A percentile compares a stretch with the other conserved stretches of the same genome.
These are phyloP conservation scores for Tetheella fluctuosa DNA, from an alignment of 2,888 invertebrate genomes.

Conservation along the genomic window DNA sequence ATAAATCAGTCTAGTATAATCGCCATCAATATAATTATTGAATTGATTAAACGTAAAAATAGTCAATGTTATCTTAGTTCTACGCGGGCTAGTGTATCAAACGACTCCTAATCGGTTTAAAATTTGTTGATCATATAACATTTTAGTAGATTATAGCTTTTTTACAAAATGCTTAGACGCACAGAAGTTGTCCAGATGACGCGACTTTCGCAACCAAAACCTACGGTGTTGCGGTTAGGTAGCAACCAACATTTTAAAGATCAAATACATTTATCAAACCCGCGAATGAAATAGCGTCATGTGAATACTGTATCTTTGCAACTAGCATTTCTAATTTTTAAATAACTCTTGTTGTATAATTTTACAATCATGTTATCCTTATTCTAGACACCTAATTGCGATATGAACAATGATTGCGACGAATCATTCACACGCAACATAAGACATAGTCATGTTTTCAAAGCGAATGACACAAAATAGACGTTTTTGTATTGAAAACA, in stretches of 20 bases:
- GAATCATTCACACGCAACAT: neutral
- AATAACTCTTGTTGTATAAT: conserved; percentile 4
- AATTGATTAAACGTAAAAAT: neutral
- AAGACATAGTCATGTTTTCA: conserved; percentile 5
- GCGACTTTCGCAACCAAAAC: neutral
- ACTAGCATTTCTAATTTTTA: conserved; percentile 7
- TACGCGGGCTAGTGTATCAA: neutral
- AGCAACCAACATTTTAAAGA: neutral
- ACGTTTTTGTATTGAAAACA: neutral
- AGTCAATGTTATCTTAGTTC: neutral
- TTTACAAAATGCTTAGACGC: neutral
- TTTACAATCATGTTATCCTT: conserved; percentile 6
- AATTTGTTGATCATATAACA: neutral
- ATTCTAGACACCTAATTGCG: conserved; percentile 6
- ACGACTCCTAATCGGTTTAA: neutral
- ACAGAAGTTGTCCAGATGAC: neutral
- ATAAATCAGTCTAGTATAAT: neutral
- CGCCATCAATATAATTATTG: neutral
- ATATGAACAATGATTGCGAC: conserved; percentile 6
- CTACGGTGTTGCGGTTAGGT: neutral
- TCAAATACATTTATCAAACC: neutral
- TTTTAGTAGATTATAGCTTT: neutral
- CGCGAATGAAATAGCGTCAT: neutral
- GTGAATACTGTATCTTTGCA: conserved; percentile 7
- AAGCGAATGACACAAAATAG: too few species aligned